Conservation (phyloP, 2,797 vertebrate species). For the Phoeniculus purpureus region DNA sequence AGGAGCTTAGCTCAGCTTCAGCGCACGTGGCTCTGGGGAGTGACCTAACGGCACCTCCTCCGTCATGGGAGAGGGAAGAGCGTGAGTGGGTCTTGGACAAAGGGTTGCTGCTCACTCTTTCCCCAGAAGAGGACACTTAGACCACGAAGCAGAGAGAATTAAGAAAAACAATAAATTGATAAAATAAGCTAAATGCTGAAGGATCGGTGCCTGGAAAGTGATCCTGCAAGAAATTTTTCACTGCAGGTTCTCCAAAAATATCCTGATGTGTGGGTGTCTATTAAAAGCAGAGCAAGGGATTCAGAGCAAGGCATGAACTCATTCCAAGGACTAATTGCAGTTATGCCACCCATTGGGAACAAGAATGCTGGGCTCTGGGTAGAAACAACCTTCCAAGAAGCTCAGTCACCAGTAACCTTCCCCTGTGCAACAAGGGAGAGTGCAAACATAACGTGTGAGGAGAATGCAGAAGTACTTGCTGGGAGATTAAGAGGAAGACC, state of each 20-base stretch:
- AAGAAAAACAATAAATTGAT: not conserved
- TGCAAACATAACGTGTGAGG: not conserved
- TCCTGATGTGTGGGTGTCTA: conserved; percentile 51
- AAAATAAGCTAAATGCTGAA: not conserved
- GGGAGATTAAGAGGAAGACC: not conserved
- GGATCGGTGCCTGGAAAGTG: not conserved
- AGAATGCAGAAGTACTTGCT: not conserved
- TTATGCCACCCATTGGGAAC: not conserved
- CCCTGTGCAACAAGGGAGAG: not conserved
- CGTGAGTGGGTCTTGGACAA: not conserved
- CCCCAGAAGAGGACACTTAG: not conserved
- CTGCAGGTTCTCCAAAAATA: conserved; percentile 48
- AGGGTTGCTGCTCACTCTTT: not conserved
- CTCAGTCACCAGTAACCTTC: not conserved
- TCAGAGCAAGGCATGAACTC: conserved; percentile 40
- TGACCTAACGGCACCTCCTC: conserved; percentile 24
- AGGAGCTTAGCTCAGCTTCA: conserved; percentile 22
- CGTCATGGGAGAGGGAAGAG: not conserved
- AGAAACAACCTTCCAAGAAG: not conserved
- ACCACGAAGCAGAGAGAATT: not conserved
- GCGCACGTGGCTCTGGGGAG: not conserved
- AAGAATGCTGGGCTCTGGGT: not conserved
- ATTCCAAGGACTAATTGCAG: conserved; percentile 35
- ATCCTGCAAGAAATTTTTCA: conserved; percentile 10
- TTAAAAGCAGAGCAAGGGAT: conserved; percentile 40